Base-by-base conservation (phyloP, 92 coral and sea anemone species). In the Phenganax subtilis region DNA sequence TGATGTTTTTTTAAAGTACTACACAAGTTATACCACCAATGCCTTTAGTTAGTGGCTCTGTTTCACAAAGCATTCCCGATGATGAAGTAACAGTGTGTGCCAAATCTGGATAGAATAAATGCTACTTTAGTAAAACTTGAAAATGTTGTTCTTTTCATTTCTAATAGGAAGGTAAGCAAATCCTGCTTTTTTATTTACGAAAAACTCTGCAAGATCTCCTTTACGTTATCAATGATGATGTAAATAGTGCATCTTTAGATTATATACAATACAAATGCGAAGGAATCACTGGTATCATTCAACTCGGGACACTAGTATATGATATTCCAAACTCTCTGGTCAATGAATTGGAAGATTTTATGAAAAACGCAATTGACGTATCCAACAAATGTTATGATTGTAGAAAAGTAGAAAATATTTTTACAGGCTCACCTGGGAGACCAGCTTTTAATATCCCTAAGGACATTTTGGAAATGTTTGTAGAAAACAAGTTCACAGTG, bases 401-500 rank as follows among this genome's bases (percentile, higher is more conserved):
- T 61, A 17, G 25, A 14, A 17, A 61, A 61, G 28, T 75, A 54
- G 64, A 55, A 57, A 69, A 28, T 68, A 72, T 81, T 51, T 81
- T 81, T 81, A 55, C 84, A 16, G 84, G 59, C 68, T 65, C 84
- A 16, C 75, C 84, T 57, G 74, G 84, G 37, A 27, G 76, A 68
- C 84, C 84, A 52, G 84, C 76, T 62, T 55, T 75, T 30, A 75
- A 75, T 58, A 75, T 75, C 56, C 80, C 80, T 55, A 75, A 55
- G 53, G 80, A 57, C 55, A 75, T 75, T 57, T 55, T 75, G 60
- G 80, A 75, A 31, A 55, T 81, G 78, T 82, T 82, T 71, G 76
- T 82, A 52, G 85, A 82, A 11, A 82, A 82, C 78, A 82, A 82
- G 63, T 82, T 82, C 54, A 82, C 75, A 12, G 57, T 70, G 71